Base-by-base conservation (phyloP, 2,888 invertebrate species). In the Euclidia mi region DNA sequence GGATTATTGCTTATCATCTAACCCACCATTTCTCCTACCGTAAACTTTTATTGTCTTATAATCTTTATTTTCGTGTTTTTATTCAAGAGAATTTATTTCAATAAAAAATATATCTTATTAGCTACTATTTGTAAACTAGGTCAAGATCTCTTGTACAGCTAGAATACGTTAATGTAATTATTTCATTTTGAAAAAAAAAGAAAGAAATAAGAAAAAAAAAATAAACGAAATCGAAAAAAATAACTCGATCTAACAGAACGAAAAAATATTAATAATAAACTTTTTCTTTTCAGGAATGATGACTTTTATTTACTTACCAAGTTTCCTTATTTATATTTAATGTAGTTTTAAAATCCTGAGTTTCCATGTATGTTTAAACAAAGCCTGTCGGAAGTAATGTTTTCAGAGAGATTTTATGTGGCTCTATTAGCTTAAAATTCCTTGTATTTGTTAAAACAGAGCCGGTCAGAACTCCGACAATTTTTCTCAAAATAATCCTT, bases 1-100 rank as follows among this genome's bases (percentile, higher is more conserved):
- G 9, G 18, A 40, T 34, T 18, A 40, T 51, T 53, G 32, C 52
- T 59, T 62, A 52, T 51, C 50, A 56, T 59, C 53, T 72, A 78
- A 70, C 89, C 90, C 90, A 90, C 89, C 89, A 87, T 63, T 73
- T 76, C 67, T 77, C 89, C 89, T 87, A 89, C 89, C 90, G 88
- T 76, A 87, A 81, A 89, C 77, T 75, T 80, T 85, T 76, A 86
- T 84, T 84, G 61, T 65, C 56, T 77, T 79, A 71, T n/a, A n/a
- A n/a, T n/a, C n/a, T 81, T 82, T 25, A 25, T 7, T 80, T 78
- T 70, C 73, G 77, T 82, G 78, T 78, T 73, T 65, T 56, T 60
- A 45, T 72, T 71, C n/a, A n/a, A 79, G 71, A 79, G 72, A 68
- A 76, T 80, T 77, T 78, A 78, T 75, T 76, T 65, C 65, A 67